Percentiles rank a stretch among this genome's conserved stretches.
Evolutionary conservation across 2,113 vertebrate species (phyloP).

Genomic region (Antigone vipio): DNA sequence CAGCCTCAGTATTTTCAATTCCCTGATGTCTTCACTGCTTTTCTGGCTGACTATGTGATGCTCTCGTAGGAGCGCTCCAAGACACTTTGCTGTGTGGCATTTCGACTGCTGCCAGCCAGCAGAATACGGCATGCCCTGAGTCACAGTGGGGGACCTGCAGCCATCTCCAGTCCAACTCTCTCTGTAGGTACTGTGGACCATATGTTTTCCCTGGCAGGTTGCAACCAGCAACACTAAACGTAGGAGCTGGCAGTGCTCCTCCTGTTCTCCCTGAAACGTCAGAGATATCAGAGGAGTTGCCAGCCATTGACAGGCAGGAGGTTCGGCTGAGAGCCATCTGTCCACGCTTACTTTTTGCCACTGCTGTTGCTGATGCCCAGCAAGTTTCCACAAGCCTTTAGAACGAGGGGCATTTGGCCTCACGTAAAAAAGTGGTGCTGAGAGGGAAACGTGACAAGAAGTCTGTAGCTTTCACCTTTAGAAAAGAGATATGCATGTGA

Average conservation of each 20-base stretch:
- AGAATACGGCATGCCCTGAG: background rate
- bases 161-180: background rate
- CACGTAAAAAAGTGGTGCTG: background rate
- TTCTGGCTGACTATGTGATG: background rate
- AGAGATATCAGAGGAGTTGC: background rate
- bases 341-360: background rate
- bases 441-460: background rate
- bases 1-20: background rate
- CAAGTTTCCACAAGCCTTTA: background rate
- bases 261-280: background rate
- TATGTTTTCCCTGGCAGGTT: constrained; percentile 33
- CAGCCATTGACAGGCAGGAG: constrained; percentile 49
- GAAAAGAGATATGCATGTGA: background rate
- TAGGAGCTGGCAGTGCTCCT: background rate
- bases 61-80: background rate
- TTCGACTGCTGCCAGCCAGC: background rate
- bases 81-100: background rate
- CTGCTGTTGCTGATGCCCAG: background rate
- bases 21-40: background rate
- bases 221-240: background rate
- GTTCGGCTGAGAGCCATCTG: constrained; percentile 26
- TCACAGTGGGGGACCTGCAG: background rate
- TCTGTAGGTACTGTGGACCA: background rate
- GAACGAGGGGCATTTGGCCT: background rate
- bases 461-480: background rate